Base-by-base conservation (phyloP, 1,140 invertebrate genomes). In the Cepaea nemoralis region DNA sequence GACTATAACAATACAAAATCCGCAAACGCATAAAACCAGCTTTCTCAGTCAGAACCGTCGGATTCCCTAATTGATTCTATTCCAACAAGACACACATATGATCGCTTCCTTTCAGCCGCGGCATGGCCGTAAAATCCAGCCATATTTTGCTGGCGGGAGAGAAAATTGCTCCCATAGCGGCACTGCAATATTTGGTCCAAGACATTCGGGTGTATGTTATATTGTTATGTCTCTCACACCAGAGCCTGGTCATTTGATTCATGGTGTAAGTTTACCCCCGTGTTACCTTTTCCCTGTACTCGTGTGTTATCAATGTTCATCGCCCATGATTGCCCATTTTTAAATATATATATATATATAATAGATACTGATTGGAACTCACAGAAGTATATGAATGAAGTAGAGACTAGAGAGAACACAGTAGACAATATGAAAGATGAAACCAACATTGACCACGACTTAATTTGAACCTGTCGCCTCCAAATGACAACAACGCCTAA, bases 51-150 rank as follows among this genome's bases (percentile, higher is more conserved):
- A 22, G 50, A 55, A 55, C 50, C 1, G n/a, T 55, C 6, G 50
- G n/a, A 55, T 55, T 22, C 50, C n/a, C 50, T 63, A 63, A 63
- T 63, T 63, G 59, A 63, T 63, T 63, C 59, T 63, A 31, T 63
- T 31, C 27, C 59, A 31, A 10, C 59, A n/a, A 27, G 27, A 63
- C 59, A 63, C 59, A 19, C 59, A 63, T 63, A 63, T 63, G 59
- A 63, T 63, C n/a, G n/a, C 27, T 63, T 63, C 59, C n/a, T 63
- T 63, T 31, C 59, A 63, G 16, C n/a, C 6, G 33, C n/a, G 10
- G 59, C 6, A 5, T 6, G 5, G 59, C 16, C 59, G 59, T 63
- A 63, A 63, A 63, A 63, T 16, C 1, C n/a, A 5, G 59, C 59
- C 59, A 63, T 63, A 63, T 63, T n/a, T 63, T 63, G 27, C 33